Percentiles rank a stretch among this genome's conserved stretches.
Conservation (phyloP, 1,140 invertebrate species). For the Drosophila pseudoobscura region DNA sequence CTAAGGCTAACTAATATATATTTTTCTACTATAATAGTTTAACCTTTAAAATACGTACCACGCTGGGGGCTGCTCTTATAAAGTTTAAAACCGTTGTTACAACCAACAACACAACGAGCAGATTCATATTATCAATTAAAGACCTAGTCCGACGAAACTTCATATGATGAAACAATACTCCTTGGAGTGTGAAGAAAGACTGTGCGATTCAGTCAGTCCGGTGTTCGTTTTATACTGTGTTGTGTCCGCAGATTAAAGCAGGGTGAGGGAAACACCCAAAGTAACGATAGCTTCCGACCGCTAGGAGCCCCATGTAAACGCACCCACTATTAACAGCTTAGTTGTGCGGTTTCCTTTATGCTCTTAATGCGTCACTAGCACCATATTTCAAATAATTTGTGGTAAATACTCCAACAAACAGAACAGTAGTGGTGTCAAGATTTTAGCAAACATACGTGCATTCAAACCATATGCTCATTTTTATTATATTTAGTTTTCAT, state of each 20-base stretch:
- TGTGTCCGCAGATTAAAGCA: constrained; percentile 34
- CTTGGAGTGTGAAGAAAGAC: constrained; percentile 32
- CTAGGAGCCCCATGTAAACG: constrained; percentile 22
- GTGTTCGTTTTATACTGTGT: constrained; percentile 51
- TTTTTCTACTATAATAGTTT: neutral
- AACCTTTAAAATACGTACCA: constrained; percentile 16
- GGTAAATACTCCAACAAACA: constrained; percentile 74
- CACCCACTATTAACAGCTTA: constrained; percentile 52
- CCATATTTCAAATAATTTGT: constrained; percentile 77
- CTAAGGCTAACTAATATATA: no score
- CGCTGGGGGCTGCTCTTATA: constrained; percentile 33
- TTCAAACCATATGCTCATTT: constrained; percentile 67
- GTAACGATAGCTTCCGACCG: constrained; percentile 21
- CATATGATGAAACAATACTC: constrained; percentile 22
- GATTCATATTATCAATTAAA: constrained; percentile 38
- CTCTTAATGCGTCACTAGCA: constrained; percentile 72
- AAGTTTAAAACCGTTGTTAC: constrained; percentile 31
- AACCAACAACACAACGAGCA: constrained; percentile 32
- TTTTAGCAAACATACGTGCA: constrained; percentile 67
- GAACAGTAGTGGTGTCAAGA: constrained; percentile 56
- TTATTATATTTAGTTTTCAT: constrained; percentile 62
- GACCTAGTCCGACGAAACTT: neutral
- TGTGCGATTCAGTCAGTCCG: constrained; percentile 20
- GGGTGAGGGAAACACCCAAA: constrained; percentile 39
- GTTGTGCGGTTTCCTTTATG: constrained; percentile 56